Percentiles rank a stretch among this genome's conserved stretches.
These are phyloP conservation scores for Halocynthia aurantium DNA, from an alignment of 23 tunicate species.

Conservation along the genomic window DNA sequence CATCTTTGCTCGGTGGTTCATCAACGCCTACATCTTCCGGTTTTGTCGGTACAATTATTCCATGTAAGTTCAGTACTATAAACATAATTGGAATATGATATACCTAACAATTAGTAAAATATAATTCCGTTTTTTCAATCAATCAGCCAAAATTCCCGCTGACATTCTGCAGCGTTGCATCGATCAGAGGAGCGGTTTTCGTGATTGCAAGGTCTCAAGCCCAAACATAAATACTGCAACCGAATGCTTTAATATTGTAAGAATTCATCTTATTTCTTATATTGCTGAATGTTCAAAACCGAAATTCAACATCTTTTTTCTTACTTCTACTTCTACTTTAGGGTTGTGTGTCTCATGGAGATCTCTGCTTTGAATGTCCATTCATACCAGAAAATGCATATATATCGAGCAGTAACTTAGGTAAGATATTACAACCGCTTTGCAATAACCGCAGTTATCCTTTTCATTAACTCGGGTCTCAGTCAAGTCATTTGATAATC, in stretches of 20 bases:
- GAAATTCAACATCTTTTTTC: not conserved
- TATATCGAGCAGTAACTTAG: too few species aligned
- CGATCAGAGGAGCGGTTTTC: slow-evolving; percentile 24
- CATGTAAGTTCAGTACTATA: too few species aligned
- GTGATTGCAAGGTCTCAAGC: slow-evolving; percentile 51
- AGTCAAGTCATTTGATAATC: not conserved
- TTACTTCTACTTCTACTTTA: slow-evolving; percentile 15
- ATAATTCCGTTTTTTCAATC: too few species aligned
- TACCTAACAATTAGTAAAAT: too few species aligned
- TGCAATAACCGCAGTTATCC: too few species aligned
- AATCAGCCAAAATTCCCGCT: slow-evolving; percentile 25
- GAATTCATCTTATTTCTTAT: slow-evolving; percentile 2
- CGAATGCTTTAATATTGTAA: slow-evolving; percentile 79
- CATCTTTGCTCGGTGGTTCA: too few species aligned
- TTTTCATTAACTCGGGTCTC: too few species aligned
- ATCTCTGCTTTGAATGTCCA: slow-evolving; percentile 71
- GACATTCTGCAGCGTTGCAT: slow-evolving; percentile 39
- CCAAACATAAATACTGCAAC: slow-evolving; percentile 53
- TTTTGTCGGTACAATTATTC: too few species aligned
- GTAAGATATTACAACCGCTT: too few species aligned
- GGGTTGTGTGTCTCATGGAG: slow-evolving; percentile 65
- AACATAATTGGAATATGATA: too few species aligned
- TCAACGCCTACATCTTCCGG: too few species aligned
- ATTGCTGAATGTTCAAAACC: too few species aligned
- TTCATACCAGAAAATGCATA: slow-evolving; percentile 35